Percentiles rank a stretch among this genome's conserved stretches.
Conservation (phyloP, 2,888 invertebrate species). For the Agrenia bidenticulata region DNA sequence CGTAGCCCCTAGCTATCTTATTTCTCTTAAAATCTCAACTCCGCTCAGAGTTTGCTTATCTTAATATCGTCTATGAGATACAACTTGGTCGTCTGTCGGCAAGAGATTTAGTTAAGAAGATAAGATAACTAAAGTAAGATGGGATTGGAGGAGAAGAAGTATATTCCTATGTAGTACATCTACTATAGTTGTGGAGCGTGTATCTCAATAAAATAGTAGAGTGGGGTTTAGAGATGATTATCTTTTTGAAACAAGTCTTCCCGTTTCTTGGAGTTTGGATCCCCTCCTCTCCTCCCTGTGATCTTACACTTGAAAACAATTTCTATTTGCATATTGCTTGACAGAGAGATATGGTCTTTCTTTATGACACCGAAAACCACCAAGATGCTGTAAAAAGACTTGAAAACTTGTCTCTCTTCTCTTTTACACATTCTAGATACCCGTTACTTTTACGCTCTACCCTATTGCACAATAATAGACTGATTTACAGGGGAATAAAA, state of each 20-base stretch:
- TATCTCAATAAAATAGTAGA: conserved; percentile 7
- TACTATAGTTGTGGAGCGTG: too few relatives aligned
- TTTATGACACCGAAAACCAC: conserved; percentile 44
- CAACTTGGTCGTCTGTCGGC: conserved; percentile 11
- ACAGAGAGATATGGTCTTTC: conserved; percentile 28
- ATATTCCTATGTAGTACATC: too few relatives aligned
- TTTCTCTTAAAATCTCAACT: too few relatives aligned
- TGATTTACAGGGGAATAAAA: neutral
- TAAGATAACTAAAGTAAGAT: conserved; percentile 4
- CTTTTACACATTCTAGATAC: neutral
- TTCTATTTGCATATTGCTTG: conserved; percentile 37
- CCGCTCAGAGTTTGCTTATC: too few relatives aligned
- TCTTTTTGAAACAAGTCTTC: conserved; percentile 18
- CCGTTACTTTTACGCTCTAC: too few relatives aligned
- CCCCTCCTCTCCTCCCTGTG: conserved; percentile 18
- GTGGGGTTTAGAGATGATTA: conserved; percentile 21
- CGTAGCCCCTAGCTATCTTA: too few relatives aligned
- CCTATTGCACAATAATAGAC: neutral
- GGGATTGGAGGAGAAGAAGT: too few relatives aligned
- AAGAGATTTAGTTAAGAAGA: conserved; percentile 18
- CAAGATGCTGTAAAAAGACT: conserved; percentile 40
- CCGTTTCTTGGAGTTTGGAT: neutral
- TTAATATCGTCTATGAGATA: neutral
- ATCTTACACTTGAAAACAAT: conserved; percentile 36
- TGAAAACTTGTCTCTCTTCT: conserved; percentile 8